Evolutionary conservation across 2,797 vertebrate genomes (phyloP), one percentile per base, ranked within the genome.

Genomic region (Typhlichthys eigenmanni): DNA sequence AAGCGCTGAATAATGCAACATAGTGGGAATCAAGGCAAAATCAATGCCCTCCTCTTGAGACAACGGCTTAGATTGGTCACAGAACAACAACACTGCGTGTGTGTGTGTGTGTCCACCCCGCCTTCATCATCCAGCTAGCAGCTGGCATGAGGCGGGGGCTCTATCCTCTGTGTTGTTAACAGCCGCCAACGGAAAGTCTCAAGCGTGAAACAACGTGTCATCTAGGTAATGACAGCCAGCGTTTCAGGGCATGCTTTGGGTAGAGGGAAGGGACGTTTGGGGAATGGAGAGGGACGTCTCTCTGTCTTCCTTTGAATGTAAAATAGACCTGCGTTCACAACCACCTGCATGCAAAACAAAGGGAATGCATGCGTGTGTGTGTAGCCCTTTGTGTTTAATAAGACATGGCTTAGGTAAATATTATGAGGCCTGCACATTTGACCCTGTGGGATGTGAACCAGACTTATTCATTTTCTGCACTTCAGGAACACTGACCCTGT

Each of bases 181-280:
- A 83, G 86, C 76, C 74, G 76, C 77, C 24, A 85, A 80, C 74
- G 60, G 74, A 69, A 72, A 12, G 75, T 88, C 80, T 85, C 59
- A 72, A 77, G 86, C 64, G 73, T 79, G 83, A 87, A 88, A 87
- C 24, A 87, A 85, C 84, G 85, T 84, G 85, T 85, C 88, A 89
- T 76, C 82, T 78, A 67, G 73, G 82, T 88, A 87, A 87, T 85
- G 80, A 87, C 83, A 74, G 83, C 75, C 69, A 71, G 71, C 69
- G 70, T 83, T 82, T 81, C 74, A 75, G 79, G 74, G 68, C 75
- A 77, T 64, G 82, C 77, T 76, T 74, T 76, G 76, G 78, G 74
- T 54, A 78, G 76, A 60, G 67, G 75, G 81, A 78, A 13, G 72
- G 66, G 86, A 85, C 8, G 9, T 88, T 79, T 85, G 79, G 68